Evolutionary conservation across 2,888 invertebrate genomes (phyloP).

Genomic region (Lasioglossum leucozonium): DNA sequence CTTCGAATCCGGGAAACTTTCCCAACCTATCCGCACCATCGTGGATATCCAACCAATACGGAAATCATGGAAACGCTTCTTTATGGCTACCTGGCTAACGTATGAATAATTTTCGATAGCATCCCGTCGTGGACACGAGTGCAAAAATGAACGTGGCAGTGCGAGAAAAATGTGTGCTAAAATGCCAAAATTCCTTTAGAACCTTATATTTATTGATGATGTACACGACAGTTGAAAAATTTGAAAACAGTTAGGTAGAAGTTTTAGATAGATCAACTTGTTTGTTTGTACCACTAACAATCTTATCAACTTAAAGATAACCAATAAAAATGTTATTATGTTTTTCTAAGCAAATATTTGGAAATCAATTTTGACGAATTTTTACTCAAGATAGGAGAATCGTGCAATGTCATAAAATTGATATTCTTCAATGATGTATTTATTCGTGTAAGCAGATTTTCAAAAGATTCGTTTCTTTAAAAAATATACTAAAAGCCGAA

Average conservation of each 20-base stretch:
- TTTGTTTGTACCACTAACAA: neutral
- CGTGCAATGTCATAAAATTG: neutral
- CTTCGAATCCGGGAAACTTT: conserved; percentile 17
- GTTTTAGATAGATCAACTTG: neutral
- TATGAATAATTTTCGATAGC: neutral
- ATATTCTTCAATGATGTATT: neutral
- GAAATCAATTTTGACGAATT: neutral
- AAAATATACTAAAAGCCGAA: too few species aligned
- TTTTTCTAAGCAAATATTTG: neutral
- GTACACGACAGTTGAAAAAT: neutral
- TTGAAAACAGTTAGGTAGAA: neutral
- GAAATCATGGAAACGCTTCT: neutral
- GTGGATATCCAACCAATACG: neutral
- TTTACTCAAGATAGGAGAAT: neutral
- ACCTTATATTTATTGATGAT: neutral
- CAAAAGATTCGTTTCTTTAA: neutral
- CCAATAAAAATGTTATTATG: neutral
- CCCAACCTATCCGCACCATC: neutral
- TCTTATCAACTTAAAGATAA: neutral
- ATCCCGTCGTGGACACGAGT: too few species aligned
- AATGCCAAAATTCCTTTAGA: neutral
- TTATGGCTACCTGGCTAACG: neutral
- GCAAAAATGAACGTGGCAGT: neutral
- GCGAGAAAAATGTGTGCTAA: neutral
- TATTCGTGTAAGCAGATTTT: neutral